phyloP scores from a whole-genome alignment of 2,797 vertebrate genomes.

The Rhyacichthys aspro region DNA sequence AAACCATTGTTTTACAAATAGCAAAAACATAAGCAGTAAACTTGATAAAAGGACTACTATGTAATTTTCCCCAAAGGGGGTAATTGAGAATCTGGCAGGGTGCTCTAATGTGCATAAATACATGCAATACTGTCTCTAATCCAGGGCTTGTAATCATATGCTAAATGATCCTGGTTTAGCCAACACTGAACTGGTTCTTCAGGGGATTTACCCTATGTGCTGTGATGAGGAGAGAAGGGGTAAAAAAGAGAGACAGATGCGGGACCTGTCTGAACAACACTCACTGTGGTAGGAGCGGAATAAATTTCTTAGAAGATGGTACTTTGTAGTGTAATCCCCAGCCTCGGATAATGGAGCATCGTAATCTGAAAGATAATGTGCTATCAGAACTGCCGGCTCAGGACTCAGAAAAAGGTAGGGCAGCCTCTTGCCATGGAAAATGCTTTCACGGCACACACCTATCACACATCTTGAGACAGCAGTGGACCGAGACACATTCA shows the following conservation, averaged over 20 bases:
- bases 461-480: constrained; percentile 70
- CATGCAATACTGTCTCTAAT: constrained; percentile 29
- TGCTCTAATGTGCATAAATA: constrained; percentile 23
- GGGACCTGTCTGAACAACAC: constrained; percentile 48
- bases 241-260: constrained; percentile 37
- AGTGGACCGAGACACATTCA: constrained; percentile 52
- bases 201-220: constrained; percentile 55
- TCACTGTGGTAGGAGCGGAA: constrained; percentile 86
- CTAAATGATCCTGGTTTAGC: constrained; percentile 56
- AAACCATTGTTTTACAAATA: constrained; percentile 38
- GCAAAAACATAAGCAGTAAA: constrained; percentile 24
- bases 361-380: constrained; percentile 87
- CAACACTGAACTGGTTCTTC: constrained; percentile 51
- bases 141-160: constrained; percentile 51
- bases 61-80: constrained; percentile 30
- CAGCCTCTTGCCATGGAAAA: constrained; percentile 54
- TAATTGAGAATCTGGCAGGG: constrained; percentile 27
- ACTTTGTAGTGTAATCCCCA: constrained; percentile 92
- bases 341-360: constrained; percentile 92
- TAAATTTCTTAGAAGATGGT: constrained; percentile 85
- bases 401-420: constrained; percentile 39
- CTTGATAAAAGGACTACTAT: constrained; percentile 14
- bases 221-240: constrained; percentile 37
- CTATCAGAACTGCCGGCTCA: constrained; percentile 71
- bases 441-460: constrained; percentile 55